These are phyloP conservation scores for Epinephelus fuscoguttatus DNA, from an alignment of 2,113 vertebrate species.

Conservation along the genomic window DNA sequence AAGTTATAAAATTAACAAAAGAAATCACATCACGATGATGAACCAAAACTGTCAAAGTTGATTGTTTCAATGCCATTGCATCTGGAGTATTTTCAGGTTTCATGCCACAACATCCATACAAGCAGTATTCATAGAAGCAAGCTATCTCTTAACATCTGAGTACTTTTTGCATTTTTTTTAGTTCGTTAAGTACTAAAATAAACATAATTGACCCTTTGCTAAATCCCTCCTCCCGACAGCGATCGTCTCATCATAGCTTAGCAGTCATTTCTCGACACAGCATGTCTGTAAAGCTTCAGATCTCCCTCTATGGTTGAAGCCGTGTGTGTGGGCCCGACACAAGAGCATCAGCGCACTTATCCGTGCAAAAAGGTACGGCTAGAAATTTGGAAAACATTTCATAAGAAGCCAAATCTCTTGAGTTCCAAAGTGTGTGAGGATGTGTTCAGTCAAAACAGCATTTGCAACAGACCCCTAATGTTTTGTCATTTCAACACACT, in stretches of 20 bases:
- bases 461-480: constrained; percentile 64
- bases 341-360: neutral
- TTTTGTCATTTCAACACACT: constrained; percentile 68
- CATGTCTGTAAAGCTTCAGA: neutral
- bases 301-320: neutral
- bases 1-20: neutral
- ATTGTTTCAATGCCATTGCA: neutral
- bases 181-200: neutral
- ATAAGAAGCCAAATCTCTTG: neutral
- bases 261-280: neutral
- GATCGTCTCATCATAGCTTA: neutral
- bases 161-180: neutral
- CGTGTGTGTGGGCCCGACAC: neutral
- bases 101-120: too few species aligned
- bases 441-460: constrained; percentile 32
- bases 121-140: neutral
- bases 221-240: neutral
- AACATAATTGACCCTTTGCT: neutral
- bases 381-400: constrained; percentile 16
- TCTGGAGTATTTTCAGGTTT: neutral
- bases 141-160: neutral
- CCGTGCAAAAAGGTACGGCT: neutral
- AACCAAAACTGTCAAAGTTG: neutral
- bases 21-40: neutral
- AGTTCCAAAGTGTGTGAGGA: neutral